Evolutionary conservation across 2,888 invertebrate species (phyloP).

Genomic region (Brachypalpus laphriformis): DNA sequence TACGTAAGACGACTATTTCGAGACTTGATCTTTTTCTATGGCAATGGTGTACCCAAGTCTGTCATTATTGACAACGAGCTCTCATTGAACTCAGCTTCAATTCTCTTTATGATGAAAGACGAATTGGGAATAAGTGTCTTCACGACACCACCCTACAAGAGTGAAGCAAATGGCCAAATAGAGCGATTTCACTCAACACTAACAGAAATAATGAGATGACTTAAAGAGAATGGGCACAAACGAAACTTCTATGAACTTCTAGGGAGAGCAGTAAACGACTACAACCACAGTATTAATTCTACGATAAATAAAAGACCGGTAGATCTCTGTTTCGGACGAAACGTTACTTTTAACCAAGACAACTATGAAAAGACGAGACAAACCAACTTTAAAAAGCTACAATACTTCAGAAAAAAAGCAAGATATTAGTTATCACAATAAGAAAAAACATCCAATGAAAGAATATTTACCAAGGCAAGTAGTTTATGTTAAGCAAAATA

Average conservation of each 20-base stretch:
- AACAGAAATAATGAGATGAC: not conserved
- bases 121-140: not conserved
- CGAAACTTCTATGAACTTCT: not conserved
- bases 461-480: not conserved
- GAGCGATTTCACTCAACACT: conserved; percentile 4
- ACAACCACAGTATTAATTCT: not conserved
- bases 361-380: no score
- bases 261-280: not conserved
- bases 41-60: not conserved
- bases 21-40: no score
- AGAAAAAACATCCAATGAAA: not conserved
- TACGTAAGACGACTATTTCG: no score
- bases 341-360: not conserved
- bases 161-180: not conserved
- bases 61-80: not conserved
- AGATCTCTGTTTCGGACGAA: not conserved
- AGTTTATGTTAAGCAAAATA: not conserved
- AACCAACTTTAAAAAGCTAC: not conserved
- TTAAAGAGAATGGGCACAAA: not conserved
- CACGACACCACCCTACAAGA: not conserved
- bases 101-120: not conserved
- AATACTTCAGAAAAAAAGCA: not conserved
- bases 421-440: not conserved
- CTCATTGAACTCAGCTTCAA: not conserved
- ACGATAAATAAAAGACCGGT: not conserved